Evolutionary conservation across 2,113 vertebrate genomes (phyloP).

Genomic region (Phaethon lepturus): DNA sequence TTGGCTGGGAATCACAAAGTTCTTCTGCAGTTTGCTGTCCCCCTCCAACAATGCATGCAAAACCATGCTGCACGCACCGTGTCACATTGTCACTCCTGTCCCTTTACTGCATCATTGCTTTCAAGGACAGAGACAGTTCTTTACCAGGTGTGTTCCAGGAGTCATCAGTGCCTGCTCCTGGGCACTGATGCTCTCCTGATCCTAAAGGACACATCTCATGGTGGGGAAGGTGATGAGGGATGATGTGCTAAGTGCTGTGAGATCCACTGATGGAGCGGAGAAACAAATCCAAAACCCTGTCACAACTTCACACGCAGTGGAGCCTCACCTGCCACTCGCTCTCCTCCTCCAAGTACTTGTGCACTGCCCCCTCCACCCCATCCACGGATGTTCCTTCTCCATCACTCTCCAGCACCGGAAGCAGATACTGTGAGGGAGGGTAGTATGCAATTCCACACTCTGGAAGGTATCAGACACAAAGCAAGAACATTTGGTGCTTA

Average conservation of each 20-base stretch:
- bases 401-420: constrained; percentile 83
- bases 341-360: constrained; percentile 67
- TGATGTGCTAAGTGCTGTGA: not conserved
- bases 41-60: accelerated
- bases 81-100: not conserved
- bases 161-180: not conserved
- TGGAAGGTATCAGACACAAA: constrained; percentile 59
- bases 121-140: not conserved
- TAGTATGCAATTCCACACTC: constrained; percentile 89
- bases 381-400: constrained; percentile 67
- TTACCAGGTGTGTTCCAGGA: not conserved
- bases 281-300: not conserved
- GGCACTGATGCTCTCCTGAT: not conserved
- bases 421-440: constrained; percentile 87
- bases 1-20: not conserved
- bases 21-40: not conserved
- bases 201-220: not conserved
- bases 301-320: accelerated
- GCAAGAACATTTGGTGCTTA: not conserved
- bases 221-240: not conserved
- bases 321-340: constrained; percentile 84
- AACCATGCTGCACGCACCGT: not conserved
- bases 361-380: constrained; percentile 67
- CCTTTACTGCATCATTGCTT: not conserved
- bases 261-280: not conserved